Evolutionary conservation across 2,113 vertebrate genomes (phyloP).

Genomic region (Albula glossodonta): DNA sequence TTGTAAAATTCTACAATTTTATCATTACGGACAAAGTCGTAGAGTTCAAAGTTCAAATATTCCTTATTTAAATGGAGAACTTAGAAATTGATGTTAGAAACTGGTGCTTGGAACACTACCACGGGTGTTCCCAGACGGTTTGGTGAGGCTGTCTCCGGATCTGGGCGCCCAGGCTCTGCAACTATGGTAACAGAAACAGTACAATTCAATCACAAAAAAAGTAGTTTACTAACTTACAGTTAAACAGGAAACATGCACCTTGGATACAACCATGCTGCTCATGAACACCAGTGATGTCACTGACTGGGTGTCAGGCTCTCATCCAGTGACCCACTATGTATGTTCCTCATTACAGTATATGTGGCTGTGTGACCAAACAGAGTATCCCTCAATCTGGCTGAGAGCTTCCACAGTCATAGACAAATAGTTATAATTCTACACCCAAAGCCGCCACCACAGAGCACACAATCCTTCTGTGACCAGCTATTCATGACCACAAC

Average conservation of each 20-base stretch:
- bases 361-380: neutral
- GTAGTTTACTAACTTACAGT: neutral
- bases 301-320: neutral
- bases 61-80: too few species aligned
- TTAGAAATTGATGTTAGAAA: too few species aligned
- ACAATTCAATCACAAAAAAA: neutral
- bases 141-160: too few species aligned
- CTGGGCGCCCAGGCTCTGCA: neutral
- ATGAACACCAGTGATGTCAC: neutral
- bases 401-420: neutral
- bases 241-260: neutral
- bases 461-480: neutral
- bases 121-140: too few species aligned
- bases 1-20: too few species aligned
- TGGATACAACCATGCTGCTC: neutral
- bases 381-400: neutral
- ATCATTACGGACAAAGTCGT: too few species aligned
- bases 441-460: neutral
- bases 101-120: too few species aligned
- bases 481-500: neutral
- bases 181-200: neutral
- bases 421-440: neutral
- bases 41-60: too few species aligned
- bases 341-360: neutral
- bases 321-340: neutral